A percentile compares a stretch with the other conserved stretches of the same genome.
Evolutionary conservation across 2,797 vertebrate species (phyloP).

Genomic region (Phoxinus dragarum): DNA sequence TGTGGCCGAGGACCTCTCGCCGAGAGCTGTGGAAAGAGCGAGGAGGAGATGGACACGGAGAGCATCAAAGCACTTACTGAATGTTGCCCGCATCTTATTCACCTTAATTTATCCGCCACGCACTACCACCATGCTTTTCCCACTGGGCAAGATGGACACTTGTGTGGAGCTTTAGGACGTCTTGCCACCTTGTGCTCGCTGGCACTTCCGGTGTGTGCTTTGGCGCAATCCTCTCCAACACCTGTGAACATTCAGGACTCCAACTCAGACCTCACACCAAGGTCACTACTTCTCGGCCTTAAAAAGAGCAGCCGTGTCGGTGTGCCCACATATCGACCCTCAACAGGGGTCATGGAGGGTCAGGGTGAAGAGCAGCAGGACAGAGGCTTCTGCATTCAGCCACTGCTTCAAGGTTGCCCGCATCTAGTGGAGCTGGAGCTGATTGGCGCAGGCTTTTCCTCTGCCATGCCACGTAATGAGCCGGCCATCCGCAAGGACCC

Average conservation of each 20-base stretch:
- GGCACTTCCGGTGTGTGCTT: conserved; percentile 88
- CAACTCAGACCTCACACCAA: conserved; percentile 6
- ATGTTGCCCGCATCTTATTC: conserved; percentile 83
- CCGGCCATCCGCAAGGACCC: conserved; percentile 89
- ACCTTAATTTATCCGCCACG: conserved; percentile 93
- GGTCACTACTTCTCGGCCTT: conserved; percentile 80
- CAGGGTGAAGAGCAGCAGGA: conserved; percentile 56
- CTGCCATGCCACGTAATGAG: conserved; percentile 92
- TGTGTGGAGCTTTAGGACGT: conserved; percentile 86
- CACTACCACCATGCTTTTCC: conserved; percentile 85
- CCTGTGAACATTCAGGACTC: conserved; percentile 67
- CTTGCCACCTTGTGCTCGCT: conserved; percentile 84
- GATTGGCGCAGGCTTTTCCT: conserved; percentile 92
- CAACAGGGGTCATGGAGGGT: conserved; percentile 67
- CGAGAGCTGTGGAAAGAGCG: conserved; percentile 82
- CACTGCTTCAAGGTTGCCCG: conserved; percentile 80
- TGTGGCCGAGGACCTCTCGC: conserved; percentile 86
- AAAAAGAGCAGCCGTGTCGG: conserved; percentile 89
- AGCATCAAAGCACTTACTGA: conserved; percentile 83
- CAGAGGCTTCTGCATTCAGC: conserved; percentile 71
- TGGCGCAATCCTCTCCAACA: conserved; percentile 72
- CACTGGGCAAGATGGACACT: conserved; percentile 81
- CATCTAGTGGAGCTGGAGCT: conserved; percentile 88
- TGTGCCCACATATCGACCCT: conserved; percentile 77
- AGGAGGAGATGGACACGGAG: conserved; percentile 86